Conservation (phyloP, 2,797 vertebrate species). For the Sylvilagus floridanus region DNA sequence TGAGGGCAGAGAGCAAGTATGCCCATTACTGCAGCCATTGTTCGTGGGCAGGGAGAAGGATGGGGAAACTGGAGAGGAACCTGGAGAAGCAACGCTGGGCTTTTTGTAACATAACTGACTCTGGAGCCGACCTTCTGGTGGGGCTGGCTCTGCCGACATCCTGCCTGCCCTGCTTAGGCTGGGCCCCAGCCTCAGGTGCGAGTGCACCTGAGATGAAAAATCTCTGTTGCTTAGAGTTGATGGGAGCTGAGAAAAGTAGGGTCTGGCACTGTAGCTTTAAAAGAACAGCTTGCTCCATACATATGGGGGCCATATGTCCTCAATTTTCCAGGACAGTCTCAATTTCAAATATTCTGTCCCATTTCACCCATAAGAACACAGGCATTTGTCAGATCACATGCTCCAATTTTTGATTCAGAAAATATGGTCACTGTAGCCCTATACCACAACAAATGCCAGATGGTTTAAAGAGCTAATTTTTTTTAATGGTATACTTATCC, state of each 20-base stretch:
- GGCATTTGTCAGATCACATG: slow-evolving; percentile 79
- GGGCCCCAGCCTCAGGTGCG: not conserved
- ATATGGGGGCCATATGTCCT: slow-evolving; percentile 79
- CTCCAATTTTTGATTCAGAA: slow-evolving; percentile 82
- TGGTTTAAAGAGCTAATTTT: slow-evolving; percentile 79
- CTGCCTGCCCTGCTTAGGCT: not conserved
- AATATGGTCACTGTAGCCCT: slow-evolving; percentile 81
- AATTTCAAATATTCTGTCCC: slow-evolving; percentile 81
- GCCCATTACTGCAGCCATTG: not conserved
- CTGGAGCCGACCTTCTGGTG: not conserved
- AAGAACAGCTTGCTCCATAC: slow-evolving; percentile 70
- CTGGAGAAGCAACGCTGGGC: not conserved
- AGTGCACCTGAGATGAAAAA: not conserved
- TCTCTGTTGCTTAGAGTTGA: slow-evolving; percentile 44
- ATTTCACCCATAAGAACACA: slow-evolving; percentile 79
- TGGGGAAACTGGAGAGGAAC: not conserved
- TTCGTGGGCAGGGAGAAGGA: not conserved
- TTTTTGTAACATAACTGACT: not conserved
- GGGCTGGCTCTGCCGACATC: not conserved
- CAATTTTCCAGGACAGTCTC: slow-evolving; percentile 79
- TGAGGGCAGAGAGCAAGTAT: not conserved
- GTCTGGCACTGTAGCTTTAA: slow-evolving; percentile 74
- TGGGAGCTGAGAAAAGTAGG: slow-evolving; percentile 27
- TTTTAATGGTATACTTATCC: slow-evolving; percentile 81
- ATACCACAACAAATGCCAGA: slow-evolving; percentile 83